phyloP scores from a whole-genome alignment of 2,888 invertebrate genomes.

The Enchytraeus crypticus region DNA sequence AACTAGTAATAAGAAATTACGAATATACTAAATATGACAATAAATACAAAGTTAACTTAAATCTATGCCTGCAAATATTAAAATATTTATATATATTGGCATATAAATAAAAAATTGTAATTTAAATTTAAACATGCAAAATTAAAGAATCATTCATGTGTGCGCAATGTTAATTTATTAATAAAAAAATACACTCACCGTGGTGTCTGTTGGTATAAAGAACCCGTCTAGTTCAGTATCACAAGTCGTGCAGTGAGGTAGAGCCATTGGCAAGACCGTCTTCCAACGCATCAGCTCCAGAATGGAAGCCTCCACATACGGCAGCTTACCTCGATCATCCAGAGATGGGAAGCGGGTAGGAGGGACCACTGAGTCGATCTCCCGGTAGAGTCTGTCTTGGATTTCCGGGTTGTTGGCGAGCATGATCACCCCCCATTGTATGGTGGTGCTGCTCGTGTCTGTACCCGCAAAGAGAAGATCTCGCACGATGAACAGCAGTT shows the following conservation, averaged over 20 bases:
- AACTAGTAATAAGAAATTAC: no score
- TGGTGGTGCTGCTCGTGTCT: slow-evolving; percentile 37
- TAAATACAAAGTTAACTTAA: no score
- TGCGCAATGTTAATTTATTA: no score
- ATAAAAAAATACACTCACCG: not conserved
- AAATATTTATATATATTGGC: no score
- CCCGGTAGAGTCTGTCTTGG: slow-evolving; percentile 34
- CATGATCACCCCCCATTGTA: slow-evolving; percentile 39
- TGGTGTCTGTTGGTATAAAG: not conserved
- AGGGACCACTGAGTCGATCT: slow-evolving; percentile 33
- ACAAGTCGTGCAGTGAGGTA: not conserved
- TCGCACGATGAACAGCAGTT: not conserved
- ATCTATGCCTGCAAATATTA: no score
- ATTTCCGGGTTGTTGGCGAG: slow-evolving; percentile 35
- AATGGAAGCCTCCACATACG: not conserved
- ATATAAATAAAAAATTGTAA: no score
- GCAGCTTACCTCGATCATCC: not conserved
- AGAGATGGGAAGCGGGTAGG: no score
- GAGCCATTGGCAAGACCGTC: not conserved
- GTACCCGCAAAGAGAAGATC: slow-evolving; percentile 32
- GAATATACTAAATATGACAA: no score
- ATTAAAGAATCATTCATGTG: no score
- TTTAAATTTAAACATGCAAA: no score
- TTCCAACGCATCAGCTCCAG: not conserved
- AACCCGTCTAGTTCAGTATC: not conserved